Conservation (phyloP, 1,140 invertebrate genomes). For the Drosophila subpulchrella region DNA sequence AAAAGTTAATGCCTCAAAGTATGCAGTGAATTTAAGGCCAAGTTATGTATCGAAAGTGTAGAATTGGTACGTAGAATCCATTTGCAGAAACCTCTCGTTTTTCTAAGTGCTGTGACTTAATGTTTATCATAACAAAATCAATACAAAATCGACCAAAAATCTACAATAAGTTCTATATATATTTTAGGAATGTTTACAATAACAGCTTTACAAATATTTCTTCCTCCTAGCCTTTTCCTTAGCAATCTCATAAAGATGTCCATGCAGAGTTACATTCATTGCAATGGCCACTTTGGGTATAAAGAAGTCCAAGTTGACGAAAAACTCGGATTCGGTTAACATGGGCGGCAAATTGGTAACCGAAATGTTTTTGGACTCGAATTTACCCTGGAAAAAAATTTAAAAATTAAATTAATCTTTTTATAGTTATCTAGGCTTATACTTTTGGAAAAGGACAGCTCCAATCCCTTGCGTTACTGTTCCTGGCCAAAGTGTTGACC, state of each 20-base stretch:
- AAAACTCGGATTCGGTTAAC: constrained; percentile 50
- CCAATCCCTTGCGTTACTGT: constrained; percentile 11
- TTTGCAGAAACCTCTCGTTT: background rate
- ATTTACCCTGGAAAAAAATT: constrained; percentile 22
- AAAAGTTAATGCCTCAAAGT: constrained; percentile 3
- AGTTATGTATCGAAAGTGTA: background rate
- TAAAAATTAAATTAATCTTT: background rate
- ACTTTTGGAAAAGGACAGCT: constrained; percentile 54
- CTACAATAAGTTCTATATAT: background rate
- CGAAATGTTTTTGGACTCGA: constrained; percentile 42
- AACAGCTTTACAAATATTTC: constrained; percentile 42
- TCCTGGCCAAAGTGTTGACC: constrained; percentile 30
- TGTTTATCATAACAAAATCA: background rate
- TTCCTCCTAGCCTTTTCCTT: constrained; percentile 44
- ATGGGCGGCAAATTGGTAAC: constrained; percentile 49
- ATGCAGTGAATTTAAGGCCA: background rate
- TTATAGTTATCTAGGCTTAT: background rate
- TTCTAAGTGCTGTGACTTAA: background rate
- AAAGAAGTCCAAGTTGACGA: constrained; percentile 41
- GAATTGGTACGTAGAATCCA: background rate
- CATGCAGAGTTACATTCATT: constrained; percentile 45
- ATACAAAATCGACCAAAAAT: background rate
- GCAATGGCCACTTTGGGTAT: constrained; percentile 32
- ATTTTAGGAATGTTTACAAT: background rate
- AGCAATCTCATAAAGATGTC: constrained; percentile 34